These are phyloP conservation scores for Pantelozetes paolii DNA, from an alignment of 2,888 invertebrate species.

Conservation along the genomic window DNA sequence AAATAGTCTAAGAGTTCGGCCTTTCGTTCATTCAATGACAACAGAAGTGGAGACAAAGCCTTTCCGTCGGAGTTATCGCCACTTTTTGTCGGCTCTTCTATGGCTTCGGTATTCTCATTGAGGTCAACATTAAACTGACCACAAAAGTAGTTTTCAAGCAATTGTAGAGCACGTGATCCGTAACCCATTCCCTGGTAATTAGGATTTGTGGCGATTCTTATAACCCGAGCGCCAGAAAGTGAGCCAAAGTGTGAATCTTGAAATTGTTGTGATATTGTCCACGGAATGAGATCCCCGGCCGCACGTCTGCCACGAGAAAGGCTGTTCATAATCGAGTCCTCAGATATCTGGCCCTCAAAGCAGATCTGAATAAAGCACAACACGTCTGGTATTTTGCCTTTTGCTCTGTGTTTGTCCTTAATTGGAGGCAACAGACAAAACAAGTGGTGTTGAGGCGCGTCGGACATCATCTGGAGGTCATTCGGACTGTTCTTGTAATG, in stretches of 20 bases:
- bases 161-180: conserved; percentile 76
- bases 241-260: conserved; percentile 89
- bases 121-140: conserved; percentile 57
- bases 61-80: conserved; percentile 56
- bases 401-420: conserved; percentile 60
- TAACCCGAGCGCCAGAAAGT: conserved; percentile 80
- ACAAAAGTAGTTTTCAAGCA: conserved; percentile 83
- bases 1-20: conserved; percentile 85
- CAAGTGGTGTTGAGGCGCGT: conserved; percentile 95
- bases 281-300: conserved; percentile 95
- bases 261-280: conserved; percentile 95
- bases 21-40: conserved; percentile 74
- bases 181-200: conserved; percentile 98
- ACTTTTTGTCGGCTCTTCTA: conserved; percentile 37
- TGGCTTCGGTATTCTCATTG: conserved; percentile 45
- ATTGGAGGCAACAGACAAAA: conserved; percentile 90
- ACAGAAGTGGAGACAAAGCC: conserved; percentile 77
- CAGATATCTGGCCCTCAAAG: conserved; percentile 63
- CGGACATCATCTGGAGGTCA: conserved; percentile 95
- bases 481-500: conserved; percentile 99
- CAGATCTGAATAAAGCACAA: conserved; percentile 84
- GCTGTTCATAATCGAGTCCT: conserved; percentile 67
- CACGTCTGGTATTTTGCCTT: conserved; percentile 71
- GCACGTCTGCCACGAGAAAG: conserved; percentile 81
- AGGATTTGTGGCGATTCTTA: conserved; percentile 96